Evolutionary conservation across 2,797 vertebrate species (phyloP).

Genomic region (Myiothlypis chrysogaster): DNA sequence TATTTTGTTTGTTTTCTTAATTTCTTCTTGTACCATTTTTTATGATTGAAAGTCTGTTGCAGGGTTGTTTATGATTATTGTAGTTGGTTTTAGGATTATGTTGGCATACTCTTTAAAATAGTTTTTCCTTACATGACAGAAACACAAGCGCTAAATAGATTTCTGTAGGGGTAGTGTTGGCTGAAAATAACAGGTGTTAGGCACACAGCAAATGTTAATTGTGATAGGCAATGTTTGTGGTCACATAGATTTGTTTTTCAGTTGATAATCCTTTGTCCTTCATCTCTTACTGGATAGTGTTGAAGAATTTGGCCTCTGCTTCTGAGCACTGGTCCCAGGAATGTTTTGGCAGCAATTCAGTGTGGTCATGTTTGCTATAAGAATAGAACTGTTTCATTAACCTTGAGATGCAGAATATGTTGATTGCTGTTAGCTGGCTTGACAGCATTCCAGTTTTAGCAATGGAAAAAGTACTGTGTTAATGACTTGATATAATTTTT

Average conservation of each 20-base stretch:
- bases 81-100: neutral
- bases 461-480: neutral
- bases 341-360: constrained; percentile 19
- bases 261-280: neutral
- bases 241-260: neutral
- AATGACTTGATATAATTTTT: neutral
- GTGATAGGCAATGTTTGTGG: neutral
- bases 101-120: neutral
- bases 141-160: neutral
- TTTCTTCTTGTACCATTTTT: neutral
- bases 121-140: neutral
- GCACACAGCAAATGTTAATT: neutral
- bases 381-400: constrained; percentile 37
- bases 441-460: neutral
- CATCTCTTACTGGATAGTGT: neutral
- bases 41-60: neutral
- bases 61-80: neutral
- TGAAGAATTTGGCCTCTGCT: neutral
- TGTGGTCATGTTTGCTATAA: neutral
- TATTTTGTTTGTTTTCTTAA: neutral
- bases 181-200: neutral
- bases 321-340: neutral
- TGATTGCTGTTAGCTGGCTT: neutral
- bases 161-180: neutral
- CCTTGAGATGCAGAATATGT: neutral